A percentile compares a stretch with the other conserved stretches of the same genome.
phyloP scores from a whole-genome alignment of 2,797 vertebrate species.

The Dromococcyx pavoninus region DNA sequence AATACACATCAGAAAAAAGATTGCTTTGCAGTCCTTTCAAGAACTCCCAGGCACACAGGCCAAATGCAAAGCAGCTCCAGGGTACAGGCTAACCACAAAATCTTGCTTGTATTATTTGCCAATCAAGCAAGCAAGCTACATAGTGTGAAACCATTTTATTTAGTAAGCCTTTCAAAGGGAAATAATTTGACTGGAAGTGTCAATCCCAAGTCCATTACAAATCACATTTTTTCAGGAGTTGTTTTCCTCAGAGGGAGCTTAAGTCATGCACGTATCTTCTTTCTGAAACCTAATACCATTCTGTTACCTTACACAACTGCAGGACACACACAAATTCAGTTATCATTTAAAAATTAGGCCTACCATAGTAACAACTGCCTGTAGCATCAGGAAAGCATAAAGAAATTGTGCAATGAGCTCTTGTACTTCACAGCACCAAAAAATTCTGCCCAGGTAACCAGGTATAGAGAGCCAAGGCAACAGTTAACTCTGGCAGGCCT shows the following conservation, averaged over 20 bases:
- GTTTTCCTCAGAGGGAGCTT: neutral
- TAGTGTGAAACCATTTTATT: constrained; percentile 53
- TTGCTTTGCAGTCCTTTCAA: neutral
- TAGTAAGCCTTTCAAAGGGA: neutral
- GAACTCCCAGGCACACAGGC: constrained; percentile 11
- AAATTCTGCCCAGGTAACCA: constrained; percentile 45
- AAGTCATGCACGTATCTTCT: neutral
- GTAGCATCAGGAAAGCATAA: constrained; percentile 49
- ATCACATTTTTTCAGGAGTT: neutral
- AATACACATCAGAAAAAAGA: neutral
- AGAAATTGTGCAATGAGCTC: constrained; percentile 54
- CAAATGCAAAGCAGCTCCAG: neutral
- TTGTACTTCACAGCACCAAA: constrained; percentile 69
- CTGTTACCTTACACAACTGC: neutral
- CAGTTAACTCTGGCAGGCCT: constrained; percentile 38
- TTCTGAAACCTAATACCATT: neutral
- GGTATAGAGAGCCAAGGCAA: constrained; percentile 43
- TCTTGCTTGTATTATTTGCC: constrained; percentile 21
- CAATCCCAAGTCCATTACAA: constrained; percentile 19
- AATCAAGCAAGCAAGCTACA: constrained; percentile 39
- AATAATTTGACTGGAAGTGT: constrained; percentile 19
- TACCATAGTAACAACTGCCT: constrained; percentile 49
- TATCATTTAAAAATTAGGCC: constrained; percentile 34
- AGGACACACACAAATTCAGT: neutral
- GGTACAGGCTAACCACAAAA: neutral